A percentile compares a stretch with the other conserved stretches of the same genome.
Evolutionary conservation across 2,888 invertebrate species (phyloP).

Genomic region (Cheiracanthium punctorium): DNA sequence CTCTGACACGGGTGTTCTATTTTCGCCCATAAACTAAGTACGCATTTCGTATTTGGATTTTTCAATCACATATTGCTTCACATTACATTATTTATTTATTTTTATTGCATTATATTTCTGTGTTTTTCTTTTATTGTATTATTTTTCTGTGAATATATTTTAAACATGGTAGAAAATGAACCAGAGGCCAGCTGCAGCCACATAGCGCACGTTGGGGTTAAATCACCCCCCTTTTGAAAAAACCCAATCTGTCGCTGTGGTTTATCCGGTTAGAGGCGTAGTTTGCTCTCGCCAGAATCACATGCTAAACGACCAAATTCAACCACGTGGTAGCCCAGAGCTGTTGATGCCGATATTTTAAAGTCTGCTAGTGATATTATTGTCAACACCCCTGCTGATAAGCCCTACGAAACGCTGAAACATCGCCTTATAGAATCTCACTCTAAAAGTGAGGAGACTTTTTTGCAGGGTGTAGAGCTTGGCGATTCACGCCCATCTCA

Average conservation of each 20-base stretch:
- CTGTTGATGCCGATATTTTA: not conserved
- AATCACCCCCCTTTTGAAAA: constrained; percentile 25
- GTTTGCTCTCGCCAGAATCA: not conserved
- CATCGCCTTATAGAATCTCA: not conserved
- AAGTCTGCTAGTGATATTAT: not conserved
- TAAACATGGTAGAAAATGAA: no score
- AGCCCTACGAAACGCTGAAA: not conserved
- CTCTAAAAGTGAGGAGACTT: not conserved
- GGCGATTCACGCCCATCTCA: constrained; percentile 2
- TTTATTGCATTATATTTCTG: no score
- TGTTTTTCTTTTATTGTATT: no score
- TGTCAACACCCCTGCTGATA: not conserved
- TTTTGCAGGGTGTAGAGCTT: not conserved
- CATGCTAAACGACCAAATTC: not conserved
- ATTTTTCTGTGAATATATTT: no score
- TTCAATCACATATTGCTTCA: no score
- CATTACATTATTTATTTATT: no score
- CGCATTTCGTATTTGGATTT: no score
- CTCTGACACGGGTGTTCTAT: no score
- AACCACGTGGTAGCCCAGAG: constrained; percentile 2
- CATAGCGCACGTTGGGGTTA: not conserved
- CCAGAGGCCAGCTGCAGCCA: not conserved
- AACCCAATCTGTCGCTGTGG: not conserved
- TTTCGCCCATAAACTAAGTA: no score
- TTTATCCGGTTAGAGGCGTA: not conserved